phyloP scores from a whole-genome alignment of 2,888 invertebrate genomes.

The Bimastos eiseni region DNA sequence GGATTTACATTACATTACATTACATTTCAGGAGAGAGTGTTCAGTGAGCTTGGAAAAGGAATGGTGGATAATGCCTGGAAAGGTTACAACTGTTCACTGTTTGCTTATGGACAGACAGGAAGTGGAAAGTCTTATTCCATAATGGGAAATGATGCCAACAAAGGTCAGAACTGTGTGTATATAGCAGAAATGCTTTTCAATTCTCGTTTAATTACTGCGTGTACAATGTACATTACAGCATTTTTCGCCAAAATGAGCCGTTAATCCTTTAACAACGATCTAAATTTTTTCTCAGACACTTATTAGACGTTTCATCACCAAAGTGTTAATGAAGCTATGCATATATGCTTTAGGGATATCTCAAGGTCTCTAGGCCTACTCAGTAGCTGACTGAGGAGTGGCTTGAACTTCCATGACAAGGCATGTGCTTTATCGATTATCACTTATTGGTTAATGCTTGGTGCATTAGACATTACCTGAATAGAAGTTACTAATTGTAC shows the following conservation, averaged over 20 bases:
- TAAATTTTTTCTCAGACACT: too few relatives aligned
- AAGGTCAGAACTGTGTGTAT: constrained; percentile 46
- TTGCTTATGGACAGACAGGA: constrained; percentile 58
- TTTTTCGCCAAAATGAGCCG: not conserved
- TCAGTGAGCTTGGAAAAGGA: constrained; percentile 51
- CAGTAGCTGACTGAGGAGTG: not conserved
- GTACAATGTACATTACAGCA: not conserved
- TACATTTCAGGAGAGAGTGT: constrained; percentile 47
- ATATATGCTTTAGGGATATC: not conserved
- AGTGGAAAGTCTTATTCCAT: constrained; percentile 58
- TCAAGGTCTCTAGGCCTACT: not conserved
- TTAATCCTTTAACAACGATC: too few relatives aligned
- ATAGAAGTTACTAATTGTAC: too few relatives aligned
- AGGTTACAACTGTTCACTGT: constrained; percentile 57
- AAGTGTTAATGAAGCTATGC: not conserved
- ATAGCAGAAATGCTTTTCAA: not conserved
- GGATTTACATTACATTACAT: too few relatives aligned
- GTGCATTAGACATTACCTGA: too few relatives aligned
- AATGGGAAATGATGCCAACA: constrained; percentile 55
- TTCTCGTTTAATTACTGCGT: too few relatives aligned
- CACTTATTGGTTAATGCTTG: not conserved
- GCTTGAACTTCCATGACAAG: not conserved
- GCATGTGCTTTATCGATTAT: not conserved
- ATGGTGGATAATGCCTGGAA: constrained; percentile 57
- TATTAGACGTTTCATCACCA: too few relatives aligned